Percentiles rank a stretch among this genome's conserved stretches.
Evolutionary conservation across 2,113 vertebrate species (phyloP).

Genomic region (Ictidomys tridecemlineatus): DNA sequence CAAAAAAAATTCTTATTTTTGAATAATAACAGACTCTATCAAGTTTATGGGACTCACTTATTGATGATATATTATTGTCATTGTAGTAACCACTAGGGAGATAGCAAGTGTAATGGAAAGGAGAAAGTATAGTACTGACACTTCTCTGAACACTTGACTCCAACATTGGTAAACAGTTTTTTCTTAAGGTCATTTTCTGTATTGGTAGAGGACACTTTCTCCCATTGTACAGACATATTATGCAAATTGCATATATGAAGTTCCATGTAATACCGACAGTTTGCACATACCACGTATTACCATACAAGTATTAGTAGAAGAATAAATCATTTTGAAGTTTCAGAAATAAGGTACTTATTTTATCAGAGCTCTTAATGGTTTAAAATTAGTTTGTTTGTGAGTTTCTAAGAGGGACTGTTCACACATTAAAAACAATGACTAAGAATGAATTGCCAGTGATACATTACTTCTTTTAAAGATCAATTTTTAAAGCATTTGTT

Average conservation of each 20-base stretch:
- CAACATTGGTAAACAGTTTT: background rate
- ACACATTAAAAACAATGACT: constrained; percentile 52
- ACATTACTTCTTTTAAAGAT: constrained; percentile 27
- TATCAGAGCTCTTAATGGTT: constrained; percentile 43
- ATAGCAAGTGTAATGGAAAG: constrained; percentile 23
- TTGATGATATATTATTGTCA: background rate
- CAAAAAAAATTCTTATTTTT: background rate
- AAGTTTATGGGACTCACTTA: background rate
- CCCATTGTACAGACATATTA: background rate
- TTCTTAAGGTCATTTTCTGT: constrained; percentile 17
- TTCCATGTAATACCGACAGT: background rate
- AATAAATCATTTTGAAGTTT: constrained; percentile 61
- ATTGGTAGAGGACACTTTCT: background rate
- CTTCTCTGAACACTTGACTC: background rate
- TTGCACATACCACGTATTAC: constrained; percentile 35
- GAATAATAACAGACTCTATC: background rate
- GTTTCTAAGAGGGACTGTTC: constrained; percentile 30
- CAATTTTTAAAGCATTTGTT: constrained; percentile 48
- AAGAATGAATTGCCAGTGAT: constrained; percentile 51
- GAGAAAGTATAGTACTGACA: background rate
- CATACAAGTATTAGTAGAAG: constrained; percentile 54
- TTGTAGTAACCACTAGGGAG: background rate
- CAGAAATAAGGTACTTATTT: constrained; percentile 23
- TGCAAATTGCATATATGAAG: constrained; percentile 12
- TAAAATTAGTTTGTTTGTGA: constrained; percentile 65